Evolutionary conservation across 2,113 vertebrate genomes (phyloP).

Genomic region (Chunga burmeisteri): DNA sequence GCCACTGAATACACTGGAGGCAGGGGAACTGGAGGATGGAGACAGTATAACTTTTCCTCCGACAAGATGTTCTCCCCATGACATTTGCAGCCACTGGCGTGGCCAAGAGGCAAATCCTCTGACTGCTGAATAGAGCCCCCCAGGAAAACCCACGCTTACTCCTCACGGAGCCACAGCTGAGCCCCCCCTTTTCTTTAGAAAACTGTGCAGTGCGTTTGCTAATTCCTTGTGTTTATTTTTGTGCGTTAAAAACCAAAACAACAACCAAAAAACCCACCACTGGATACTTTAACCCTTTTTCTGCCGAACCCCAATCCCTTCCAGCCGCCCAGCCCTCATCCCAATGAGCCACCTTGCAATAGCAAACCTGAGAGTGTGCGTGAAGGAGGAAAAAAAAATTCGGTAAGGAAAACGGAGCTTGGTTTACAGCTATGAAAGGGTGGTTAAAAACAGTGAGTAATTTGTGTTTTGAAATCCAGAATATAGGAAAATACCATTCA

Average conservation of each 20-base stretch:
- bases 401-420: slow-evolving; percentile 69
- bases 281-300: slow-evolving; percentile 70
- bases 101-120: neutral
- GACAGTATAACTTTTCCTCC: rapidly evolving
- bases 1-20: neutral
- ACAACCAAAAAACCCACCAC: neutral
- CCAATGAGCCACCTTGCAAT: slow-evolving; percentile 71
- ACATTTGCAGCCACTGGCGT: neutral
- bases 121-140: slow-evolving; percentile 70
- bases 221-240: slow-evolving; percentile 35
- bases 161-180: neutral
- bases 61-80: rapidly evolving
- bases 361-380: slow-evolving; percentile 66
- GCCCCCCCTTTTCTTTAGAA: neutral
- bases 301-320: slow-evolving; percentile 64
- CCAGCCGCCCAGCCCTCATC: slow-evolving; percentile 76
- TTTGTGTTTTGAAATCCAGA: neutral
- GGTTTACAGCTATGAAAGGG: slow-evolving; percentile 31
- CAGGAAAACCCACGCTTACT: neutral
- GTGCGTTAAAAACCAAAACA: neutral
- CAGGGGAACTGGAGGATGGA: neutral
- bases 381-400: slow-evolving; percentile 72
- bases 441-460: neutral
- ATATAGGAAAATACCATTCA: rapidly evolving
- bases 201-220: slow-evolving; percentile 5